Conservation (phyloP, 2,888 invertebrate species). For the Augochlorella aurata region DNA sequence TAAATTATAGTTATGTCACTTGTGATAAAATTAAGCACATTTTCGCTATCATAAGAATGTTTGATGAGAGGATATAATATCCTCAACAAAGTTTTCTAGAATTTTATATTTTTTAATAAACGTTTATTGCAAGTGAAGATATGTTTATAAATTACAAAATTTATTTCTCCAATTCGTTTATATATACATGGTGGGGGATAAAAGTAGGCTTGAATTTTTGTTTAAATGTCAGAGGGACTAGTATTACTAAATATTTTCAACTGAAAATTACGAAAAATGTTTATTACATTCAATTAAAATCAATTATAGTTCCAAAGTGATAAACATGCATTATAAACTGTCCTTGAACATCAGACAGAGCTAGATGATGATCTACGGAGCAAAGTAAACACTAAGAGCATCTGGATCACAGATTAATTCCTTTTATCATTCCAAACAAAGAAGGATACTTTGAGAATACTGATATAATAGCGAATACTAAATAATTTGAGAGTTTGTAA, state of each 20-base stretch:
- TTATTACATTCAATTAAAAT: not conserved
- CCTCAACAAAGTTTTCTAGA: too few species aligned
- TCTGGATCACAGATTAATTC: not conserved
- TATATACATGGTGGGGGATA: too few species aligned
- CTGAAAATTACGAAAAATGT: not conserved
- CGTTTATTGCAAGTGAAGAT: too few species aligned
- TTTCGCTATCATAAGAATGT: not conserved
- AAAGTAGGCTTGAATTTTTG: too few species aligned
- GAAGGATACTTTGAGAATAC: not conserved
- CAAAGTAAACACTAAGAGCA: not conserved
- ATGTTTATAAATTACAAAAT: not conserved
- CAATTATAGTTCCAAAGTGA: not conserved
- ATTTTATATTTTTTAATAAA: too few species aligned
- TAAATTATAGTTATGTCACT: not conserved
- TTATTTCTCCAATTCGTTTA: not conserved
- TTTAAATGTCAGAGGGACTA: too few species aligned
- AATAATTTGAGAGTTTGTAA: not conserved
- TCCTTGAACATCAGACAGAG: not conserved
- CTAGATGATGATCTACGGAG: not conserved
- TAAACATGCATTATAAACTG: not conserved
- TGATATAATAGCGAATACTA: not conserved
- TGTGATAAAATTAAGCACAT: not conserved
- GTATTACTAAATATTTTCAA: too few species aligned
- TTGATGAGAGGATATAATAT: not conserved
- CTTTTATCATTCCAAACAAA: conserved; percentile 1